Evolutionary conservation across 2,797 vertebrate species (phyloP).

Genomic region (Leucoraja ocellata): DNA sequence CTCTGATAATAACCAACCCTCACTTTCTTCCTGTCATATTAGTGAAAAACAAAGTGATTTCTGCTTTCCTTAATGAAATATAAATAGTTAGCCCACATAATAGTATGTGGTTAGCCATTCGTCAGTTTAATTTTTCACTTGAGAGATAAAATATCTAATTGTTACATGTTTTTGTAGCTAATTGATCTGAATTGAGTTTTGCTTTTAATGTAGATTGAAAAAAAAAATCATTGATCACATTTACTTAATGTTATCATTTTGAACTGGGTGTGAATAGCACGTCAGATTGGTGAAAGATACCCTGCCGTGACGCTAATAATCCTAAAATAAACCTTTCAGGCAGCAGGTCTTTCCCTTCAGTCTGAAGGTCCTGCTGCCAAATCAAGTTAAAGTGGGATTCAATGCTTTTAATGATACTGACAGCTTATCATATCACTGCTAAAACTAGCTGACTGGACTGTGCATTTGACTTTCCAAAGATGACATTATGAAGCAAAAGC

Average conservation of each 20-base stretch:
- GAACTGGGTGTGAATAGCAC: not conserved
- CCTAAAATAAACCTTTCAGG: not conserved
- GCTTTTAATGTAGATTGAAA: not conserved
- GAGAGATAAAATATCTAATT: not conserved
- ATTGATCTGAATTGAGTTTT: not conserved
- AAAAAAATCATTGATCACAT: not conserved
- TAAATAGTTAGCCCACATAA: not conserved
- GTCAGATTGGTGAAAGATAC: constrained; percentile 4
- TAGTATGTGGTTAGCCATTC: not conserved
- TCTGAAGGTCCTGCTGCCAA: not conserved
- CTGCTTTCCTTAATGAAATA: not conserved
- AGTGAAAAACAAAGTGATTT: constrained; percentile 4
- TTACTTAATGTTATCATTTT: not conserved
- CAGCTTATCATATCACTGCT: constrained; percentile 27
- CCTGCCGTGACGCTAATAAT: constrained; percentile 1
- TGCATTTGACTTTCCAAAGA: not conserved
- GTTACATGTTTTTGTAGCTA: not conserved
- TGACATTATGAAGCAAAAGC: constrained; percentile 2
- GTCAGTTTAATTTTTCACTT: not conserved
- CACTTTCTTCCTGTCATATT: not conserved
- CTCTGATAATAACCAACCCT: not conserved
- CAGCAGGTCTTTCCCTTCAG: not conserved
- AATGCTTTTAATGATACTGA: constrained; percentile 27
- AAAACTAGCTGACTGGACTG: not conserved
- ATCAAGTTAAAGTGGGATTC: not conserved